Evolutionary conservation across 92 coral and sea anemone genomes (phyloP), one percentile per base, ranked within the genome.

Genomic region (Parazoanthus atlanticus): DNA sequence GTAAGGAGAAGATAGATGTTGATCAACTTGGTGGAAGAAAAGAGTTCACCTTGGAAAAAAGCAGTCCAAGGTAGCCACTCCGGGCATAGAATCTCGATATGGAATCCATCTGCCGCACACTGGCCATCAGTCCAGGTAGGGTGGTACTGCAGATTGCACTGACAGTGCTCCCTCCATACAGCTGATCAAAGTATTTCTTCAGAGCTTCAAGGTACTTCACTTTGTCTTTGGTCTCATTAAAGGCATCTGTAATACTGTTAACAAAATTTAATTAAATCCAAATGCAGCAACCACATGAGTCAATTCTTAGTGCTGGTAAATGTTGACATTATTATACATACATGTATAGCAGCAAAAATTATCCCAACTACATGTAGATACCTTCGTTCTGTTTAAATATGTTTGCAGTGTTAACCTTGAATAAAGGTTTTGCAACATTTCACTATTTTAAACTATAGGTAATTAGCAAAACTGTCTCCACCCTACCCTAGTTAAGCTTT

Each of bases 211-310:
- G 91, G 90, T 97, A 97, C 73, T 97, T 95, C 26, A 97, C 99
- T 82, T 96, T 97, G 92, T 97, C 99, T 75, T 97, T 97, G 21
- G 99, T 97, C 88, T 97, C 99, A 86, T 97, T 97, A 79, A 97
- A 93, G 33, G 99, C 98, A 93, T 97, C 99, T 83, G 99, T 97
- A 73, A 97, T 96, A 64, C 99, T 96, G 73, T 30, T 52, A 36
- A 71, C 21, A 0, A 54, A 33, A 41, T 46, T 26, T 41, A 52
- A 40, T 21, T n/a, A n/a, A 75, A 2, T 43, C 11, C 23, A 25
- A 1, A 21, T 40, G 30, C 15, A 61, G 0, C 10, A 17, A 30
- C 19, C n/a, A 40, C 6, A 49, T 13, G 47, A 43, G 7, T 43
- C 47, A 43, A 46, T 46, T 12, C 3, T 12, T 13, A 52, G 56